Evolutionary conservation across 2,797 vertebrate genomes (phyloP).

Genomic region (Lagocephalus sceleratus): DNA sequence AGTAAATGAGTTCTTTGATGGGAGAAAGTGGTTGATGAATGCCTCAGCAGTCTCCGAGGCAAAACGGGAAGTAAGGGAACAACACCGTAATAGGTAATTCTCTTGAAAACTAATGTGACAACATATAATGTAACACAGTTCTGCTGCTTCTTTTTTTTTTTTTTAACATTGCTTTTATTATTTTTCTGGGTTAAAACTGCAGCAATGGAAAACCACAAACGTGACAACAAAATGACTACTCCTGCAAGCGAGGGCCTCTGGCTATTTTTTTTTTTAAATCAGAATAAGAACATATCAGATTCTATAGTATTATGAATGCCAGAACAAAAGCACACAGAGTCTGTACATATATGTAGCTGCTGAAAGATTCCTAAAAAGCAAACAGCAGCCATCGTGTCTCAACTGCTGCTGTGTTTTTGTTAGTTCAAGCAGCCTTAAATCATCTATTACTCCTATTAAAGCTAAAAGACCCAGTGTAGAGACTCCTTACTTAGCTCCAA

Average conservation of each 20-base stretch:
- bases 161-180: conserved; percentile 17
- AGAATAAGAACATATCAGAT: too few species aligned
- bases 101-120: background rate
- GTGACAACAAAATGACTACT: conserved; percentile 24
- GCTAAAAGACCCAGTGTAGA: conserved; percentile 57
- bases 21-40: conserved; percentile 24
- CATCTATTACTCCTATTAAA: conserved; percentile 48
- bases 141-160: background rate
- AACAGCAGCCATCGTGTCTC: conserved; percentile 28
- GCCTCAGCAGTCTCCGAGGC: conserved; percentile 7
- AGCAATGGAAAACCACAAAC: conserved; percentile 16
- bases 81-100: conserved; percentile 2
- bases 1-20: conserved; percentile 49
- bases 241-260: background rate
- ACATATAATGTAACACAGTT: background rate
- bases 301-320: background rate
- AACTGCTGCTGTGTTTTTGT: conserved; percentile 34
- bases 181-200: conserved; percentile 13
- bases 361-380: background rate
- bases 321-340: conserved; percentile 6
- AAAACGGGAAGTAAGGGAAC: conserved; percentile 2
- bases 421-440: conserved; percentile 18
- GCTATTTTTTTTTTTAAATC: too few species aligned
- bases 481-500: conserved; percentile 60
- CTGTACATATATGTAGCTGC: background rate